phyloP scores from a whole-genome alignment of 2,888 invertebrate species.

The Phrixothrix hirtus region DNA sequence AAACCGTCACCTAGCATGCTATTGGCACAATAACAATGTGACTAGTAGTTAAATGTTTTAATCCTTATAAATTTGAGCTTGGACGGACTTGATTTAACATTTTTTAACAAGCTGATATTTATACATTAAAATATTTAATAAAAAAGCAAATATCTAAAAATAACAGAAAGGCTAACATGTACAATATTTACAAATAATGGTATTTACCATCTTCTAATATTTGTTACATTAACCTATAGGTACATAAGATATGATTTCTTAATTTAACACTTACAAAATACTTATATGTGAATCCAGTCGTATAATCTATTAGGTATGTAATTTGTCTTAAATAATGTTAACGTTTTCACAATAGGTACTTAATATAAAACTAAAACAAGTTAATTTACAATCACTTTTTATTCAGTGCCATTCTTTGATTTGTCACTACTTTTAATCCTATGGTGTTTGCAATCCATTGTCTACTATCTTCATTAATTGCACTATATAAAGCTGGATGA shows the following conservation, averaged over 20 bases:
- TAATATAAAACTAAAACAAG: too few species aligned
- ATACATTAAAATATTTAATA: constrained; percentile 4
- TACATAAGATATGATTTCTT: constrained; percentile 10
- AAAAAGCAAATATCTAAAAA: constrained; percentile 7
- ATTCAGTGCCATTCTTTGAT: constrained; percentile 21
- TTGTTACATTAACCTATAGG: constrained; percentile 8
- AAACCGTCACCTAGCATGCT: constrained; percentile 37
- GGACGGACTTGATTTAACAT: constrained; percentile 13
- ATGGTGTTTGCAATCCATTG: constrained; percentile 57
- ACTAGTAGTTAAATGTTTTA: constrained; percentile 35
- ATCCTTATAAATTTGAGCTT: constrained; percentile 21
- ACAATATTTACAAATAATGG: constrained; percentile 38
- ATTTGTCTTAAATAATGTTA: constrained; percentile 9
- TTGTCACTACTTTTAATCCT: constrained; percentile 40
- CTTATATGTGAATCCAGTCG: constrained; percentile 15
- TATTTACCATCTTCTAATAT: constrained; percentile 4
- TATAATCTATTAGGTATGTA: constrained; percentile 6
- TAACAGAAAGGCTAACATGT: constrained; percentile 28
- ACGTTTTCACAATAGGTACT: constrained; percentile 3
- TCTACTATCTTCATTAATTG: constrained; percentile 51
- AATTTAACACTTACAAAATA: constrained; percentile 12
- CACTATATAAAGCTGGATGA: constrained; percentile 63
- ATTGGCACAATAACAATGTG: constrained; percentile 43
- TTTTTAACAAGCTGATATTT: constrained; percentile 6
- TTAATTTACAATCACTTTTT: constrained; percentile 30